These are phyloP conservation scores for Plebejus melissa DNA, from an alignment of 2,888 invertebrate species.

Conservation along the genomic window DNA sequence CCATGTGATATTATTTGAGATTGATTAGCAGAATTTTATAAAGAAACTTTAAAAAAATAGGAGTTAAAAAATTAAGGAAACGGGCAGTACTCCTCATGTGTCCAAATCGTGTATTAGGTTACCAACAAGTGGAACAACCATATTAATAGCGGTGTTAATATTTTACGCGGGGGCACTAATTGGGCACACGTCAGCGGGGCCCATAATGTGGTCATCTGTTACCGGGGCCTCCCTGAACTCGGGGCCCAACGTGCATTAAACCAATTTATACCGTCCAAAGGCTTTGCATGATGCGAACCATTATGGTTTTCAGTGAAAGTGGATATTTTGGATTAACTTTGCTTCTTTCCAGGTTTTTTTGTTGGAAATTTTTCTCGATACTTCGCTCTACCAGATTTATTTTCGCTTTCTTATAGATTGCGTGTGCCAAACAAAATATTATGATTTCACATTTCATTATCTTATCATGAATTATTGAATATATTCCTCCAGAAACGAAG, in stretches of 20 bases:
- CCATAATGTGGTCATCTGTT: constrained; percentile 71
- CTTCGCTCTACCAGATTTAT: too few relatives aligned
- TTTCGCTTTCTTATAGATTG: too few relatives aligned
- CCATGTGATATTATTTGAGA: neutral
- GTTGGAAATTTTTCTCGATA: too few relatives aligned
- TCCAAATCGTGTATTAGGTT: neutral
- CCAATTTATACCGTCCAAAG: neutral
- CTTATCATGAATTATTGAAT: too few relatives aligned
- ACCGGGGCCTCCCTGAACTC: neutral
- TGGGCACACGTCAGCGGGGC: constrained; percentile 75
- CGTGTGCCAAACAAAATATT: too few relatives aligned
- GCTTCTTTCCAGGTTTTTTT: too few relatives aligned
- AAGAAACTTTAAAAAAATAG: too few relatives aligned
- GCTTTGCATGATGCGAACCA: neutral
- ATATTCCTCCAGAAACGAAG: too few relatives aligned
- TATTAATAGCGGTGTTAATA: constrained; percentile 49
- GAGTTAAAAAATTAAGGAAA: too few relatives aligned
- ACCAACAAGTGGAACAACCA: neutral
- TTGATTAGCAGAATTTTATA: neutral
- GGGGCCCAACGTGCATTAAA: neutral
- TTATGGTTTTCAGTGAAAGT: neutral
- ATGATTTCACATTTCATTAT: too few relatives aligned
- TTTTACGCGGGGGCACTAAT: constrained; percentile 72
- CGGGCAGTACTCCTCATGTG: neutral
- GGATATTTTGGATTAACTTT: too few relatives aligned